Conservation (phyloP, 2,113 vertebrate species). For the Ascaphus truei region DNA sequence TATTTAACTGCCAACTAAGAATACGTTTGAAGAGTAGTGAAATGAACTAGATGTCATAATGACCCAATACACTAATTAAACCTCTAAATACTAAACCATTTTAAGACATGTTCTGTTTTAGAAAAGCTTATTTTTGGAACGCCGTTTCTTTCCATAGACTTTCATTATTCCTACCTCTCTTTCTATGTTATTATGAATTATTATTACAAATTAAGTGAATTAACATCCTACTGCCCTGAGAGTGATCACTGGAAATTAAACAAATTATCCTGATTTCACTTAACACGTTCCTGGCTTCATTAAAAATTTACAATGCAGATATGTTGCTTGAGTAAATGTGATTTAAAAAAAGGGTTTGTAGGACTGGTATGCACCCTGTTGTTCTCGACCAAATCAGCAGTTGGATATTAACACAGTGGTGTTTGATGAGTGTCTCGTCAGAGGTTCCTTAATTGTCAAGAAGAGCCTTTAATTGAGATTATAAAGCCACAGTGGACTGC, state of each 20-base stretch:
- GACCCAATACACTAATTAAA: constrained; percentile 69
- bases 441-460: constrained; percentile 45
- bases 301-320: constrained; percentile 6
- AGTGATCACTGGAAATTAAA: not conserved
- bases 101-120: constrained; percentile 57
- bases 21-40: constrained; percentile 61
- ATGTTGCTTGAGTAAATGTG: not conserved
- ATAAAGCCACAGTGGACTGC: constrained; percentile 48
- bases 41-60: constrained; percentile 65
- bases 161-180: constrained; percentile 47
- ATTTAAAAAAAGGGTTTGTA: not conserved
- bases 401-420: constrained; percentile 41
- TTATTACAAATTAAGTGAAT: constrained; percentile 43
- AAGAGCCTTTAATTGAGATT: constrained; percentile 48
- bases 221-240: constrained; percentile 8
- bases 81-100: constrained; percentile 62
- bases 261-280: constrained; percentile 15
- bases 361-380: constrained; percentile 19
- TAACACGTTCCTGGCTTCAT: constrained; percentile 1
- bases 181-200: constrained; percentile 35
- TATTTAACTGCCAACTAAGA: constrained; percentile 65
- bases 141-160: constrained; percentile 43
- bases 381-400: constrained; percentile 35
- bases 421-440: constrained; percentile 56
- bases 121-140: constrained; percentile 57